Percentiles rank a stretch among this genome's conserved stretches.
These are phyloP conservation scores for Eupsilia transversa DNA, from an alignment of 2,888 invertebrate species.

Conservation along the genomic window DNA sequence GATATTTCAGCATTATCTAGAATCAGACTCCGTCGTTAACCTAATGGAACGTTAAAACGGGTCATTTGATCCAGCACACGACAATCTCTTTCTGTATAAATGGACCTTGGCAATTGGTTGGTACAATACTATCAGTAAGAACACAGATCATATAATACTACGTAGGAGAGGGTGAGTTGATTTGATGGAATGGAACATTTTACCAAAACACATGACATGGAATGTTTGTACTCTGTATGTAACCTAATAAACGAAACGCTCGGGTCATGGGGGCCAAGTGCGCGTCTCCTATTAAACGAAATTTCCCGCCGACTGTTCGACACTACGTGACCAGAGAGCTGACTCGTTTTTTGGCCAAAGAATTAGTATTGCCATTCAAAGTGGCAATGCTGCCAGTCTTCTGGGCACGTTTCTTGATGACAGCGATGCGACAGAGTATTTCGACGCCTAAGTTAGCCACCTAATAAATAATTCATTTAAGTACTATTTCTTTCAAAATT, in stretches of 20 bases:
- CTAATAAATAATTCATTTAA: neutral
- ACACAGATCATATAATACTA: no score
- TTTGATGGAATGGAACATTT: neutral
- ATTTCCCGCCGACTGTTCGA: neutral
- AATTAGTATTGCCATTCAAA: neutral
- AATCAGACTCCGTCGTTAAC: neutral
- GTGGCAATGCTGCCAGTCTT: neutral
- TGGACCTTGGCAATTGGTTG: neutral
- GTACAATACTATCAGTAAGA: no score
- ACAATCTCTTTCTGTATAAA: neutral
- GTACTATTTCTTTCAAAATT: neutral
- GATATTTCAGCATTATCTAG: no score
- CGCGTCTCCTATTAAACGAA: no score
- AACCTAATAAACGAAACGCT: neutral
- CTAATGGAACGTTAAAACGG: neutral
- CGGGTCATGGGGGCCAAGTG: no score
- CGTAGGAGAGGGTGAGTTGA: no score
- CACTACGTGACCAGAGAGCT: neutral
- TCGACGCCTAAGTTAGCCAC: neutral
- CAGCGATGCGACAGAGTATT: neutral
- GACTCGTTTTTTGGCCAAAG: neutral
- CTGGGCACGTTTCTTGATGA: neutral
- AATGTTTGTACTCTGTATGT: neutral
- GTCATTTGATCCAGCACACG: neutral
- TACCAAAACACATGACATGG: neutral